Conservation (phyloP, 2,888 invertebrate species). For the Epistrophe grossulariae region DNA sequence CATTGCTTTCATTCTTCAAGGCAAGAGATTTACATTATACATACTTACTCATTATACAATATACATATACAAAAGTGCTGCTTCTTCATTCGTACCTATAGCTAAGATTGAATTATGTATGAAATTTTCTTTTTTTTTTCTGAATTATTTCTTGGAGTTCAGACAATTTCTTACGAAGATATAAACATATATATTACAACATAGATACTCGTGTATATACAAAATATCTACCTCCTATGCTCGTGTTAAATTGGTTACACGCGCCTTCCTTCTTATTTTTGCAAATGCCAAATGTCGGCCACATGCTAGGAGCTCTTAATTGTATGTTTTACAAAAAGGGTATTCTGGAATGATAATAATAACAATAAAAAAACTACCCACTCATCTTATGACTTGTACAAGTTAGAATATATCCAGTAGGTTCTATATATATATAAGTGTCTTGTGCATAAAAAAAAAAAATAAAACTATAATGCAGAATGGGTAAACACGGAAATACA, state of each 20-base stretch:
- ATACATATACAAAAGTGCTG: not conserved
- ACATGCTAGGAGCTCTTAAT: conserved; percentile 17
- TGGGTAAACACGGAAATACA: conserved; percentile 23
- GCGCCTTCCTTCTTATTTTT: not conserved
- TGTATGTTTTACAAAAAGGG: conserved; percentile 20
- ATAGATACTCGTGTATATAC: not conserved
- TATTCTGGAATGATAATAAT: conserved; percentile 8
- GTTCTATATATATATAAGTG: not conserved
- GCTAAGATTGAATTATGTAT: not conserved
- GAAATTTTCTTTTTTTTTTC: not conserved
- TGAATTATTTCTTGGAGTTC: conserved; percentile 7
- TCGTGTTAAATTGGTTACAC: conserved; percentile 8
- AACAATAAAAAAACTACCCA: conserved; percentile 16
- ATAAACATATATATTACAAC: not conserved
- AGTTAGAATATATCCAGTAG: conserved; percentile 8
- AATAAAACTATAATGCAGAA: not conserved
- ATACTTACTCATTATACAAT: not conserved
- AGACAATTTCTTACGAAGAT: not conserved
- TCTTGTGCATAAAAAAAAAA: not conserved
- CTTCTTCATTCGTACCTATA: not conserved
- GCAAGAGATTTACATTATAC: not conserved
- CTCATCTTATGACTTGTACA: conserved; percentile 11
- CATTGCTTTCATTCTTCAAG: not conserved
- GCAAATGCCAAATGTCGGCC: conserved; percentile 25
- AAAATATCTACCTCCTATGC: not conserved